Evolutionary conservation across 2,797 vertebrate species (phyloP).

Genomic region (Carapus acus): DNA sequence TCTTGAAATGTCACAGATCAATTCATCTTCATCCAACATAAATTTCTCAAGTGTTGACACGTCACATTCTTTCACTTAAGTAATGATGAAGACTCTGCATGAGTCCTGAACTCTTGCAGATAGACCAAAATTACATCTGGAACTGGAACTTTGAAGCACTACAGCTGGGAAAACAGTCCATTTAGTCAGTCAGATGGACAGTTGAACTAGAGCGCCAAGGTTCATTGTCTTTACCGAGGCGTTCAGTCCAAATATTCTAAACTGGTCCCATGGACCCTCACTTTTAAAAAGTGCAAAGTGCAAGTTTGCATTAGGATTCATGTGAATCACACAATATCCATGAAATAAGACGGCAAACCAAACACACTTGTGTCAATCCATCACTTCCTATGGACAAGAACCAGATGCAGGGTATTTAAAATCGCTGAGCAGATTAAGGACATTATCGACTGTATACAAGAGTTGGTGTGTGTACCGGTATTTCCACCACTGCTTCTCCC

Average conservation of each 20-base stretch:
- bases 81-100: constrained; percentile 3
- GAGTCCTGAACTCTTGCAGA: background rate
- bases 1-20: background rate
- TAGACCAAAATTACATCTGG: constrained; percentile 21
- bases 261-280: too few species aligned
- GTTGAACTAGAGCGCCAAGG: constrained; percentile 38
- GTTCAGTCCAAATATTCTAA: constrained; percentile 1
- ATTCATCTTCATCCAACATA: background rate
- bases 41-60: background rate
- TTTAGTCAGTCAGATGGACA: constrained; percentile 33
- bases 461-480: too few species aligned
- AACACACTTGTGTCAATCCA: too few species aligned
- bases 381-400: too few species aligned
- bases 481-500: too few species aligned
- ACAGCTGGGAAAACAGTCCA: constrained; percentile 49
- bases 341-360: too few species aligned
- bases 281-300: too few species aligned
- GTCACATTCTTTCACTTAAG: background rate
- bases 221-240: constrained; percentile 21
- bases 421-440: too few species aligned
- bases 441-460: too few species aligned
- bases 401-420: too few species aligned
- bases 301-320: too few species aligned
- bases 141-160: constrained; percentile 18
- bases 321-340: too few species aligned